phyloP scores from a whole-genome alignment of 2,888 invertebrate genomes.

The Hirtodrosophila cameraria region DNA sequence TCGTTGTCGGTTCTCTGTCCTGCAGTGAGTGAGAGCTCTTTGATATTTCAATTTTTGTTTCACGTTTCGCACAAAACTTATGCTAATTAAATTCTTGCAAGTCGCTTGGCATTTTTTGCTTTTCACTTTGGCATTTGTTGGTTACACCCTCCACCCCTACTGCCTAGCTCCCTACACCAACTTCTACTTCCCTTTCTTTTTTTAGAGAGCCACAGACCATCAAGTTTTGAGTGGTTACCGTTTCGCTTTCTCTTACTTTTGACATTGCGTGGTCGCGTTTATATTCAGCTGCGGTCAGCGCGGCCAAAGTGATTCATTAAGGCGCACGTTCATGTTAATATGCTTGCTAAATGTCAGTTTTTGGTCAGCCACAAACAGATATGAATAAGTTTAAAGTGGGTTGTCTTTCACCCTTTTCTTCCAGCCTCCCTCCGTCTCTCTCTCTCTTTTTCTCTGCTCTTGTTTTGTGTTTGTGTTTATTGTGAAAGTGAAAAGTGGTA shows the following conservation, averaged over 20 bases:
- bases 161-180: not conserved
- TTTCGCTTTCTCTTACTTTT: slow-evolving; percentile 2
- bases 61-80: slow-evolving; percentile 53
- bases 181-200: not conserved
- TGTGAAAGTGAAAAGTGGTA: slow-evolving; percentile 48
- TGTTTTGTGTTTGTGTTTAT: slow-evolving; percentile 11
- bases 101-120: slow-evolving; percentile 42
- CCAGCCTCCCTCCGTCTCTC: too few species aligned
- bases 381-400: slow-evolving; percentile 22
- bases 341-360: slow-evolving; percentile 55
- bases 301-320: slow-evolving; percentile 68
- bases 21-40: slow-evolving; percentile 43
- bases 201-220: too few species aligned
- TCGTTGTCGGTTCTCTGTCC: not conserved
- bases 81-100: slow-evolving; percentile 67
- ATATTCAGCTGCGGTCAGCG: slow-evolving; percentile 57
- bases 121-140: slow-evolving; percentile 29
- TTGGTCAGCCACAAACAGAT: slow-evolving; percentile 42
- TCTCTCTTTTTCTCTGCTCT: not conserved
- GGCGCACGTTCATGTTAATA: slow-evolving; percentile 60
- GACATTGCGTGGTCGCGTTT: slow-evolving; percentile 17
- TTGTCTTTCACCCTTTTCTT: too few species aligned
- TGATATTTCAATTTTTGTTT: slow-evolving; percentile 67
- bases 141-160: too few species aligned
- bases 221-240: slow-evolving; percentile 44